These are phyloP conservation scores for Campylorhamphus procurvoides DNA, from an alignment of 2,113 vertebrate genomes.

Conservation along the genomic window DNA sequence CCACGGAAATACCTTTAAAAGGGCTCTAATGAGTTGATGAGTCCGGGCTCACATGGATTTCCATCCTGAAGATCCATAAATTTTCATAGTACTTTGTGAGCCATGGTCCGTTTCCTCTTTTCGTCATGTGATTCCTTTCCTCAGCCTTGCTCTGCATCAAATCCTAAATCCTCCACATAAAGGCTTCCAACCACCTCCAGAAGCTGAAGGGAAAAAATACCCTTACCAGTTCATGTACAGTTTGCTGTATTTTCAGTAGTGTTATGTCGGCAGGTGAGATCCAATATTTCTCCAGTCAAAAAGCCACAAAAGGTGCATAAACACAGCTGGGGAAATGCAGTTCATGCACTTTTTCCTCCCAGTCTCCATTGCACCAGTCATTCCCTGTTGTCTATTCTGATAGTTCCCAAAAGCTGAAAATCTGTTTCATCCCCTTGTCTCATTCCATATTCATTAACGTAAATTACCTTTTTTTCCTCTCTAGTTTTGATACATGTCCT, in stretches of 20 bases:
- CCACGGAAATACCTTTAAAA: neutral
- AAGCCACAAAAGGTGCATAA: neutral
- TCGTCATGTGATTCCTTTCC: neutral
- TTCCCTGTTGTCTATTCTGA: neutral
- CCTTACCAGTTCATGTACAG: neutral
- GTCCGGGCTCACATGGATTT: fast-evolving
- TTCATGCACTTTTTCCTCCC: neutral
- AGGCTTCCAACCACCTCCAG: neutral
- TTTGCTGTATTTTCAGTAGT: neutral
- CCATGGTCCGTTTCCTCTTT: neutral
- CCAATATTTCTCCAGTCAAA: neutral
- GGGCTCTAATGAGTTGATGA: neutral
- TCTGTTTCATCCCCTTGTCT: neutral
- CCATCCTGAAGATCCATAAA: neutral
- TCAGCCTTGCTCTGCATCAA: neutral
- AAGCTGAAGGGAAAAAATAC: neutral
- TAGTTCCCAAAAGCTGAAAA: neutral
- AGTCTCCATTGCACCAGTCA: neutral
- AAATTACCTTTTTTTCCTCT: neutral
- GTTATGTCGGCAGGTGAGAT: neutral
- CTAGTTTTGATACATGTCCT: neutral
- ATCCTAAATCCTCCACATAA: too few species aligned
- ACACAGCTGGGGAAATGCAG: neutral
- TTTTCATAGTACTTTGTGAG: neutral
- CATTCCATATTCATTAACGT: neutral